Evolutionary conservation across 1,140 invertebrate species (phyloP), one percentile per base, ranked within the genome.

Genomic region (Lineus longissimus): DNA sequence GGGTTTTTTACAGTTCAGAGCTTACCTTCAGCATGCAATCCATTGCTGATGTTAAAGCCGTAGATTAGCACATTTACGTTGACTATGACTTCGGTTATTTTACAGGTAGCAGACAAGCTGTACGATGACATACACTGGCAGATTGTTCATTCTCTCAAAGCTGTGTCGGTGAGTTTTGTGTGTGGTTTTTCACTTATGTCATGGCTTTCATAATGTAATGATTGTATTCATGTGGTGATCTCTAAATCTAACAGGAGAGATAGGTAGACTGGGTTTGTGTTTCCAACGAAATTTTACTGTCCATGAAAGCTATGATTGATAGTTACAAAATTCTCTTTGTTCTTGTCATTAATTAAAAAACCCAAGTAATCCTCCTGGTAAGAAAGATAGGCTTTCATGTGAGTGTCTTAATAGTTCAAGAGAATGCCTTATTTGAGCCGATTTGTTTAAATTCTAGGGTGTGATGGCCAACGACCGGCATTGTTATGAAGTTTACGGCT

Each of bases 61-160:
- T n/a, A n/a, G n/a, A n/a, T n/a, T n/a, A 15, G 4, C 6, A 36
- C 15, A 4, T 15, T 36, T 36, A 25, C 27, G 56, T 40, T 27
- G 4, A 58, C 19, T 31, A 76, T 89, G 88, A 59, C 76, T 94
- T 0, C 94, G 93, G 58, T 58, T 62, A 60, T 59, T 63, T 55
- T 57, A 51, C 64, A 81, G 76, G 74, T 81, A 2, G 76, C 86
- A 4, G 82, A 86, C 56, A 74, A 79, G 55, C 64, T 86, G 27
- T 82, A 87, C 65, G 84, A 86, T 74, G 76, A 83, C n/a, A 86
- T 87, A 19, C 79, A 90, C 62, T 95, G 93, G 92, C 84, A 93
- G 0, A 94, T 94, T 61, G 90, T 87, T 62, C 85, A 85, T 79
- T 91, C 89, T 1, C 77, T 92, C 17, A 90, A 90, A 82, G 88